Evolutionary conservation across 2,888 invertebrate genomes (phyloP).

Genomic region (Synanthedon myopaeformis): DNA sequence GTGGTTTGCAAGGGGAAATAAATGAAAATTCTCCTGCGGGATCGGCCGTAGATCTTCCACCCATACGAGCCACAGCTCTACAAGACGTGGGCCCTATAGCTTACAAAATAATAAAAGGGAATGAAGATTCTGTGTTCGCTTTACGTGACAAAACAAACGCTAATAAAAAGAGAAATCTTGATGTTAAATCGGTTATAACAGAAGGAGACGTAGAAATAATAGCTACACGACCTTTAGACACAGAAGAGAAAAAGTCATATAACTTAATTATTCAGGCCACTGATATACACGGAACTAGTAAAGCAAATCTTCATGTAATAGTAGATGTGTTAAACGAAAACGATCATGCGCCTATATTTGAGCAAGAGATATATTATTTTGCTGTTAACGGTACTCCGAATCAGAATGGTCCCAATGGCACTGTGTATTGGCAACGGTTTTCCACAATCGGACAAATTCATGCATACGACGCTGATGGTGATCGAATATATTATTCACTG

Average conservation of each 20-base stretch:
- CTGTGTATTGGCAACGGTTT: constrained; percentile 80
- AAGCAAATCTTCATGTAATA: constrained; percentile 81
- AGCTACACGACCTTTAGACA: constrained; percentile 81
- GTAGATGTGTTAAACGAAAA: constrained; percentile 88
- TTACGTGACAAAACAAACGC: constrained; percentile 68
- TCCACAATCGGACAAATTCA: constrained; percentile 86
- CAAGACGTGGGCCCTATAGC: constrained; percentile 76
- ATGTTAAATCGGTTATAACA: constrained; percentile 65
- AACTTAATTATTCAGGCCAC: constrained; percentile 83
- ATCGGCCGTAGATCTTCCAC: constrained; percentile 77
- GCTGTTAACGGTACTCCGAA: constrained; percentile 75
- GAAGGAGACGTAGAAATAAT: constrained; percentile 79
- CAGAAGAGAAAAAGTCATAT: constrained; percentile 80
- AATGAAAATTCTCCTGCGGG: constrained; percentile 82
- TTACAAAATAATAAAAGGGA: constrained; percentile 84
- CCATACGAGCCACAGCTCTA: constrained; percentile 79
- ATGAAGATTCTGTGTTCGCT: constrained; percentile 80
- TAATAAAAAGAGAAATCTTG: constrained; percentile 43
- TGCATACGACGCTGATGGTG: constrained; percentile 92
- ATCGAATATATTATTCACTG: constrained; percentile 88
- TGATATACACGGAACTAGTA: constrained; percentile 83
- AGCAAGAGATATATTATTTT: constrained; percentile 82
- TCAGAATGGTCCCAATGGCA: constrained; percentile 71
- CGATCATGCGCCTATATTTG: constrained; percentile 91
- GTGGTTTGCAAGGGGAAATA: constrained; percentile 76